Conservation (phyloP, 2,888 invertebrate genomes). For the Cataglyphis livida region DNA sequence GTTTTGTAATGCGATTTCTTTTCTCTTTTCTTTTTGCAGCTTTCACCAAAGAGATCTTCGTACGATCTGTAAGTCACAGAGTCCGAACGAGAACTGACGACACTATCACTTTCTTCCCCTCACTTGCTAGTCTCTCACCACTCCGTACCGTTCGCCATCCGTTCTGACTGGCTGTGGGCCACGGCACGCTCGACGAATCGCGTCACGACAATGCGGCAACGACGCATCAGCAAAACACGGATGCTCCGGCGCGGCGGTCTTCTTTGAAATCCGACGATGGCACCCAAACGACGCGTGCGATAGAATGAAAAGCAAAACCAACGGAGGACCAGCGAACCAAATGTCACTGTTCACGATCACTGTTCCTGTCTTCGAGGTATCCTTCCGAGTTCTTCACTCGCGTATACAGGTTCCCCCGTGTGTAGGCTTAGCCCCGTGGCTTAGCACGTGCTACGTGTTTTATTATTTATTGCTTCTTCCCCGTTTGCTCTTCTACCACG, state of each 20-base stretch:
- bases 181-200: constrained; percentile 82
- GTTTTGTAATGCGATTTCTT: background rate
- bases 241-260: constrained; percentile 15
- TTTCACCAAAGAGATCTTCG: background rate
- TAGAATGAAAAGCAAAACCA: background rate
- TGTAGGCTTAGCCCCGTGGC: background rate
- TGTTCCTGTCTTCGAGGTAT: background rate
- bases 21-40: no score
- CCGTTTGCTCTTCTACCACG: constrained; percentile 32
- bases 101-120: constrained; percentile 77
- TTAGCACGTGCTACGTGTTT: background rate
- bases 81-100: constrained; percentile 60
- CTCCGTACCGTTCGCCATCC: constrained; percentile 50
- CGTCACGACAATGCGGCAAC: constrained; percentile 65
- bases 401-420: background rate
- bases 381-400: background rate
- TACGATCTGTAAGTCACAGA: constrained; percentile 34
- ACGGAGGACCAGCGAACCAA: background rate
- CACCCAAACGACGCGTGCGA: constrained; percentile 15
- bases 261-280: constrained; percentile 19
- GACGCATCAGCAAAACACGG: constrained; percentile 38
- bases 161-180: constrained; percentile 78
- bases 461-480: background rate
- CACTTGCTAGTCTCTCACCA: constrained; percentile 45
- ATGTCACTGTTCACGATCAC: constrained; percentile 7